phyloP scores from a whole-genome alignment of 2,113 vertebrate species.

The Colossoma macropomum region DNA sequence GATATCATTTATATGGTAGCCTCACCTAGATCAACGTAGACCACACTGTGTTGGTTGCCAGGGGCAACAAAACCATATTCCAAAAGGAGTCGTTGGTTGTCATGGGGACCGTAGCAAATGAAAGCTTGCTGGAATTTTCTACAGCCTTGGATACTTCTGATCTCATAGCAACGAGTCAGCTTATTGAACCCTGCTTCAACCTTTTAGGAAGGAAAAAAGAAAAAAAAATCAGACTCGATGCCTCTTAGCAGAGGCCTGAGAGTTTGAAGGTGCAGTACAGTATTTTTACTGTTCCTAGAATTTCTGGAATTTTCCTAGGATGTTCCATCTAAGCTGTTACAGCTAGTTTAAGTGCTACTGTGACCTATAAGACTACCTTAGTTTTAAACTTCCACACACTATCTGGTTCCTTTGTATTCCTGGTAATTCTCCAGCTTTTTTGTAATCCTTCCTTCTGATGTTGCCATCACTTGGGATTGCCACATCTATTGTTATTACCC shows the following conservation, averaged over 20 bases:
- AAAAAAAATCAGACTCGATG: not conserved
- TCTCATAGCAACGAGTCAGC: slow-evolving; percentile 83
- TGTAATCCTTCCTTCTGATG: too few species aligned
- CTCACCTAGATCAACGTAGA: slow-evolving; percentile 85
- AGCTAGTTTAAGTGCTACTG: too few species aligned
- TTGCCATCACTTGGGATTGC: too few species aligned
- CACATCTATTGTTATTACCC: too few species aligned
- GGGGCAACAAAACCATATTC: slow-evolving; percentile 90
- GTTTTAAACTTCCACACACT: too few species aligned
- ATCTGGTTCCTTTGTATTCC: too few species aligned
- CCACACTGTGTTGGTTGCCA: slow-evolving; percentile 87
- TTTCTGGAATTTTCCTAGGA: not conserved
- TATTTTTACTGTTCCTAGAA: not conserved
- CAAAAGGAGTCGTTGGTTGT: slow-evolving; percentile 88
- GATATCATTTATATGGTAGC: too few species aligned
- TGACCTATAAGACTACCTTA: too few species aligned
- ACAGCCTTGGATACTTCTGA: slow-evolving; percentile 73
- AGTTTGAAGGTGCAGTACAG: too few species aligned
- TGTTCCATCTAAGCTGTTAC: too few species aligned
- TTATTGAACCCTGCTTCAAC: slow-evolving; percentile 87
- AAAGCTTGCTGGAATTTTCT: slow-evolving; percentile 81
- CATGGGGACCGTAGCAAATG: slow-evolving; percentile 93
- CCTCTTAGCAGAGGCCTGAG: too few species aligned
- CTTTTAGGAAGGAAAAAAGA: slow-evolving; percentile 65
- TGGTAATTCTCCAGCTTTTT: too few species aligned